Evolutionary conservation across 2,113 vertebrate genomes (phyloP), one percentile per base, ranked within the genome.

Genomic region (Alectura lathami): DNA sequence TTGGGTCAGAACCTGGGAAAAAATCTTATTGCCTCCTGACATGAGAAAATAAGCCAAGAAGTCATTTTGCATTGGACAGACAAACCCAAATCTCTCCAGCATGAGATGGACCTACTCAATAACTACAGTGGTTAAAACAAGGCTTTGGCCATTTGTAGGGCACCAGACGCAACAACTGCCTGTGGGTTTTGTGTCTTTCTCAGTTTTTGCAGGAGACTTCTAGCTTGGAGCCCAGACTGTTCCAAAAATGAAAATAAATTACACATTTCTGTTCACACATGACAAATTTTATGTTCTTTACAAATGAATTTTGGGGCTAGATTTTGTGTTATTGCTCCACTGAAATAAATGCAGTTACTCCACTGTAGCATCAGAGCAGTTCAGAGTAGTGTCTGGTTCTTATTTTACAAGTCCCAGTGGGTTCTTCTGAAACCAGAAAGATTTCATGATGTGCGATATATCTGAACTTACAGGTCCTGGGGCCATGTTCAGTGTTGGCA

Each of bases 1-100:
- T 91, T 86, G 92, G 92, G 83, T 93, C 82, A 93, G 87, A 91
- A 89, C 34, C 80, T 74, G 73, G 40, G 24, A 72, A 78, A 83
- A 50, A 47, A 84, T 60, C 2, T 13, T 20, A 10, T 54, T 86
- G 43, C 88, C 29, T 83, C 50, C 56, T 78, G 76, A 45, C 32
- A 56, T 11, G 56, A 91, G 85, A 86, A 94, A 93, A 95, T 88
- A 86, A 93, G 91, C 34, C 66, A 85, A 40, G 64, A 89, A 59
- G 36, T 89, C 77, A 57, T 85, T 94, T 91, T 73, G 69, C 70
- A 47, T 42, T 1, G 3, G 63, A 59, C 43, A 75, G 91, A 86
- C 43, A 21, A 30, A 12, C 86, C 48, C 66, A 7, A 90, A 81
- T 11, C 75, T 94, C 67, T 89, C 68, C 8, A 6, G 63, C 27